phyloP scores from a whole-genome alignment of 2,113 vertebrate species.

The Anas platyrhynchos region DNA sequence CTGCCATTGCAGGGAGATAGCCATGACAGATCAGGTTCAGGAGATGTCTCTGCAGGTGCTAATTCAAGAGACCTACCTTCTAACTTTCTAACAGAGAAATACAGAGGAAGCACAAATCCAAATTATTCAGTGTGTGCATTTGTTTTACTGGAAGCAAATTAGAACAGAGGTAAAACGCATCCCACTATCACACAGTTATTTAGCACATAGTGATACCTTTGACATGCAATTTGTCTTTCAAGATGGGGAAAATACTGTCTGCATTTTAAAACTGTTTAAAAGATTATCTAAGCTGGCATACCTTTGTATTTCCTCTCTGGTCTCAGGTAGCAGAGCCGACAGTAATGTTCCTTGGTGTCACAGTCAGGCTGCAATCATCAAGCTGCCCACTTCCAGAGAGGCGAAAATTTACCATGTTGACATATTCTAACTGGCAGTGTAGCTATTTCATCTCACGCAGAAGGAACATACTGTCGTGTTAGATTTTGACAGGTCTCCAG shows the following conservation, averaged over 20 bases:
- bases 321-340: neutral
- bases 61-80: neutral
- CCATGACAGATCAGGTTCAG: neutral
- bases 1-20: neutral
- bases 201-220: neutral
- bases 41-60: neutral
- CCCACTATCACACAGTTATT: neutral
- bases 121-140: neutral
- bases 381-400: slow-evolving; percentile 33
- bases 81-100: neutral
- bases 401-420: slow-evolving; percentile 30
- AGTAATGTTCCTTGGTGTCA: slow-evolving; percentile 1
- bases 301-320: slow-evolving; percentile 39
- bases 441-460: slow-evolving; percentile 22
- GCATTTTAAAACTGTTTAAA: slow-evolving; percentile 33
- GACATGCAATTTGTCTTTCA: slow-evolving; percentile 58
- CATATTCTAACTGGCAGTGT: slow-evolving; percentile 4
- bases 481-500: slow-evolving; percentile 26
- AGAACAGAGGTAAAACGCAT: slow-evolving; percentile 1
- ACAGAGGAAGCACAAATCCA: neutral
- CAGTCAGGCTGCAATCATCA: slow-evolving; percentile 22
- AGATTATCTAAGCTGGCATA: slow-evolving; percentile 24
- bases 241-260: neutral
- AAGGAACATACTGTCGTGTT: slow-evolving; percentile 10
- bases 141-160: slow-evolving; percentile 19